phyloP scores from a whole-genome alignment of 2,113 vertebrate genomes.

The Saccopteryx leptura region DNA sequence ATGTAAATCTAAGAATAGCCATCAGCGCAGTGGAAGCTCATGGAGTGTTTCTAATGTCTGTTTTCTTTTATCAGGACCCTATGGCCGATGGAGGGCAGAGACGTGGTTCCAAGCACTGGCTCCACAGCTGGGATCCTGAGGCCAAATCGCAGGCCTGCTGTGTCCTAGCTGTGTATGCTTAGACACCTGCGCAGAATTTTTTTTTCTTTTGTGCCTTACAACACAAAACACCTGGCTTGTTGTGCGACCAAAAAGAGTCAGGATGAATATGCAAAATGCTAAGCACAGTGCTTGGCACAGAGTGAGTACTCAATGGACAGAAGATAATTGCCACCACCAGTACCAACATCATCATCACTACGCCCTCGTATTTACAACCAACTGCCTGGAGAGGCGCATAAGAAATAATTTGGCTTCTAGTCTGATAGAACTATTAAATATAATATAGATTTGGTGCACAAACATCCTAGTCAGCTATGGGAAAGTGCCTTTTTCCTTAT shows the following conservation, averaged over 20 bases:
- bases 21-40: background rate
- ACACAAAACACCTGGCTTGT: background rate
- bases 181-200: background rate
- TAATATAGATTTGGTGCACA: background rate
- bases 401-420: background rate
- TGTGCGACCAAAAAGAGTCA: background rate
- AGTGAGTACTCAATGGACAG: background rate
- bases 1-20: background rate
- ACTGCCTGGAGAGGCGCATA: background rate
- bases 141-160: too few species aligned
- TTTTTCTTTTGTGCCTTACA: background rate
- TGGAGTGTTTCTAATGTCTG: background rate
- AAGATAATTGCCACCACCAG: background rate
- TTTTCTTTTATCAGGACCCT: conserved; percentile 5
- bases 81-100: background rate
- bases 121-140: too few species aligned
- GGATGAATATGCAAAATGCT: background rate
- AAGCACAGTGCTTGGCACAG: background rate
- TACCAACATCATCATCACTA: accelerated
- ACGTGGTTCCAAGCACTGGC: background rate
- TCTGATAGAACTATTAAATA: background rate
- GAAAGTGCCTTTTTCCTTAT: background rate
- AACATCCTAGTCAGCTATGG: background rate
- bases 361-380: background rate
- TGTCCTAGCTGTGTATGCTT: background rate